Evolutionary conservation across 35 echinoderm and acorn worm species (phyloP), one percentile per base, ranked within the genome.

Genomic region (Apostichopus parvimensis): DNA sequence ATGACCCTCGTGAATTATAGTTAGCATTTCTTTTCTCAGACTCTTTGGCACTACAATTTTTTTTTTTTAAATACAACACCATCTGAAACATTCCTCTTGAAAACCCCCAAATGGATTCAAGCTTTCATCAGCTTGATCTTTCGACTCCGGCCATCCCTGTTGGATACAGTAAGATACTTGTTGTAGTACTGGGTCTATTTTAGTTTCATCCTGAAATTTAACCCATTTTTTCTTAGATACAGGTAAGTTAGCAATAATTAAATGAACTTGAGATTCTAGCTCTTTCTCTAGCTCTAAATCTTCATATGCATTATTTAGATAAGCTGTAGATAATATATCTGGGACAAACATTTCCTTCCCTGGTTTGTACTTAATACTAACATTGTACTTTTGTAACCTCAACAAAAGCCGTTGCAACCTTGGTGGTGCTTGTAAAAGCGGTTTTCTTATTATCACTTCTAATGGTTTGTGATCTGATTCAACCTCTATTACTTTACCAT

Each of bases 361-460:
- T 12, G 95, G 89, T 15, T 28, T 92, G 61, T 88, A 88, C 26
- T 57, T 8, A 13, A 96, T 54, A 1, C 91, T 66, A 5, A 92
- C n/a, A 55, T 94, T 92, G 88, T 96, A 96, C 28, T 82, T 77
- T 23, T 92, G 85, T 66, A 66, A 66, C 62, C 62, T 66, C 11
- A 86, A 20, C 91, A 95, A 87, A 9, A 66, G 9, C 56, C 88
- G 6, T 87, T 97, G 93, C 53, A 94, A 79, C 24, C 95, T 53
- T 9, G 91, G 88, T 28, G 95, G 91, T 57, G 81, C 71, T 23
- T 97, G 93, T 90, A 60, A 20, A 1, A 94, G 88, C 81, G 95
- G 73, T 53, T 94, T 97, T 0, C 23, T 72, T 18, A 94, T 91
- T 57, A 97, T 1, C 60, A 91, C 34, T 1, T 92, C 71, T 11